A percentile compares a stretch with the other conserved stretches of the same genome.
phyloP scores from a whole-genome alignment of 2,797 vertebrate genomes.

The Muscicapa comitata region DNA sequence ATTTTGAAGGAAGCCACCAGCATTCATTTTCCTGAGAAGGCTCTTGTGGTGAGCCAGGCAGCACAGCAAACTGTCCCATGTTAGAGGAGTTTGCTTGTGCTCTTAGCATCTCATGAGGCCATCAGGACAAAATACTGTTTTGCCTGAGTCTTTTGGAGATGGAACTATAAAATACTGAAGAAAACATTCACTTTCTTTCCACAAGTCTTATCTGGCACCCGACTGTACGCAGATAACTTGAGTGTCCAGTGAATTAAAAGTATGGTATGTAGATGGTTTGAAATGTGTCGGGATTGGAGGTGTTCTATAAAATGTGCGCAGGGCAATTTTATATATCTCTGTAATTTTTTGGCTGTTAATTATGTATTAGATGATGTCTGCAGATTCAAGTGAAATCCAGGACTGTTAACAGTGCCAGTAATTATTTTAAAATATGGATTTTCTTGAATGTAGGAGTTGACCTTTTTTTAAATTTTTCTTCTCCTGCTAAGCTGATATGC shows the following conservation, averaged over 20 bases:
- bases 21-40: neutral
- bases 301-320: neutral
- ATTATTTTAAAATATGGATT: constrained; percentile 15
- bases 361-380: neutral
- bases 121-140: neutral
- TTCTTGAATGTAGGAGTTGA: neutral
- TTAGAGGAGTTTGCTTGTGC: neutral
- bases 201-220: neutral
- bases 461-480: neutral
- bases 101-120: neutral
- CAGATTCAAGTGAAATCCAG: neutral
- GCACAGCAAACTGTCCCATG: fast-evolving
- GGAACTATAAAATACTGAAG: neutral
- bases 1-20: neutral
- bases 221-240: neutral
- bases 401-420: constrained; percentile 12
- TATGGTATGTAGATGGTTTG: neutral
- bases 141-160: neutral
- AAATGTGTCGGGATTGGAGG: neutral
- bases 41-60: neutral
- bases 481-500: neutral
- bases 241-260: neutral
- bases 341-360: neutral
- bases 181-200: neutral
- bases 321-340: neutral